Evolutionary conservation across 2,888 invertebrate species (phyloP), one percentile per base, ranked within the genome.

Genomic region (Sepiola atlantica): DNA sequence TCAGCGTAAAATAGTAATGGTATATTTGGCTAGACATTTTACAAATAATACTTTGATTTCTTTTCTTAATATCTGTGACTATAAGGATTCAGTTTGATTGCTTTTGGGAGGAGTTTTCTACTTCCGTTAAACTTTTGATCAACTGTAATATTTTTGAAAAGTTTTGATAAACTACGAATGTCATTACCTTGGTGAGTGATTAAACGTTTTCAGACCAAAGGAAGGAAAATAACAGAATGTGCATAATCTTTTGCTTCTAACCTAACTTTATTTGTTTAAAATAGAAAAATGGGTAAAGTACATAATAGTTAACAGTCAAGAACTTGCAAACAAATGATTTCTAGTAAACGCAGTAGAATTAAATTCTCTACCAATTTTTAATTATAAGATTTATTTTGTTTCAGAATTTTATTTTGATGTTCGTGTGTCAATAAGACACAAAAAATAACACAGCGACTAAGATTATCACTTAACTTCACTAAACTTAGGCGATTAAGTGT

Each of bases 201-300:
- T n/a, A n/a, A 77, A n/a, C 32, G 10, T 77, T n/a, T 32, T 77
- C 3, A 12, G 77, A 77, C 77, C 77, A 77, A n/a, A 77, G 77
- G 77, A n/a, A 16, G 45, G 18, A n/a, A n/a, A n/a, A 32, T 77
- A 77, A 77, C 77, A n/a, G n/a, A 77, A n/a, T 61, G 61, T 28
- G 77, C 77, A 77, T n/a, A 32, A 54, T 55, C 92, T 92, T 92
- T 55, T 92, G 55, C 55, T n/a, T 92, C 35, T 54, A 55, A 92
- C 92, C 32, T 92, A 35, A 28, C 35, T 55, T 92, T 92, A 92
- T 92, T 32, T 61, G 32, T 45, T 61, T 94, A 20, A 94, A 55
- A 55, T 54, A 35, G 45, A 94, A 20, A 94, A 45, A 45, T 45
- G 45, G 45, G 8, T 45, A 45, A 45, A 45, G 45, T 45, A 45